Percentiles rank a stretch among this genome's conserved stretches.
Conservation (phyloP, 92 coral and sea anemone genomes). For the Virgularia gustaviana region DNA sequence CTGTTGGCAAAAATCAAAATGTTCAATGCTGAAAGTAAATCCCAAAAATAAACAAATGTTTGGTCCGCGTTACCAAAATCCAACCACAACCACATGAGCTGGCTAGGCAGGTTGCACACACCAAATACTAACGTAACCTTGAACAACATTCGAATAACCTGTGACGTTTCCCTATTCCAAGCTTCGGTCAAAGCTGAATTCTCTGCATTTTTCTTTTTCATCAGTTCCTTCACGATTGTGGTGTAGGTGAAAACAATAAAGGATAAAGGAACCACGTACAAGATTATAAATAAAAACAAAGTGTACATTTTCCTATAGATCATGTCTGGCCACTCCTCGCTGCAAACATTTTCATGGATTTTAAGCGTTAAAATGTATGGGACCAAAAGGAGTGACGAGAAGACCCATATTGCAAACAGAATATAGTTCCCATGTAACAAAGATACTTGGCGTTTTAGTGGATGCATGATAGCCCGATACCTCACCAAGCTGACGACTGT, state of each 20-base stretch:
- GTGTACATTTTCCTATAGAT: conserved; percentile 58
- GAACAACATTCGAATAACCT: conserved; percentile 74
- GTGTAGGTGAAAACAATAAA: conserved; percentile 64
- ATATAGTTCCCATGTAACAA: conserved; percentile 54
- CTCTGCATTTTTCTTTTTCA: conserved; percentile 53
- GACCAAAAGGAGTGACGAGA: conserved; percentile 59
- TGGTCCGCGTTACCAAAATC: conserved; percentile 73
- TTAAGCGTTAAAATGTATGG: conserved; percentile 58
- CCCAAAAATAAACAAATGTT: conserved; percentile 54
- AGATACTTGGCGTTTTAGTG: conserved; percentile 64
- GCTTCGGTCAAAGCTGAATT: conserved; percentile 52
- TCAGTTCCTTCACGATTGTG: conserved; percentile 66
- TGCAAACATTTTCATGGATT: conserved; percentile 44
- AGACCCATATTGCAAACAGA: conserved; percentile 63
- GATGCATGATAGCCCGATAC: conserved; percentile 80
- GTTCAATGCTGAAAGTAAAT: conserved; percentile 63
- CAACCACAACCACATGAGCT: conserved; percentile 71
- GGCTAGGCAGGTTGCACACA: conserved; percentile 68
- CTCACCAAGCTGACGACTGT: conserved; percentile 90
- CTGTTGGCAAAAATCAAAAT: conserved; percentile 79
- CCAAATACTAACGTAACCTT: conserved; percentile 67
- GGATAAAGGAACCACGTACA: conserved; percentile 60
- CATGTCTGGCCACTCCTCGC: conserved; percentile 57
- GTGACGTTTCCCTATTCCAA: conserved; percentile 59
- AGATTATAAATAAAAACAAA: conserved; percentile 50